phyloP scores from a whole-genome alignment of 2,888 invertebrate genomes.

The Caenorhabditis zanzibari region DNA sequence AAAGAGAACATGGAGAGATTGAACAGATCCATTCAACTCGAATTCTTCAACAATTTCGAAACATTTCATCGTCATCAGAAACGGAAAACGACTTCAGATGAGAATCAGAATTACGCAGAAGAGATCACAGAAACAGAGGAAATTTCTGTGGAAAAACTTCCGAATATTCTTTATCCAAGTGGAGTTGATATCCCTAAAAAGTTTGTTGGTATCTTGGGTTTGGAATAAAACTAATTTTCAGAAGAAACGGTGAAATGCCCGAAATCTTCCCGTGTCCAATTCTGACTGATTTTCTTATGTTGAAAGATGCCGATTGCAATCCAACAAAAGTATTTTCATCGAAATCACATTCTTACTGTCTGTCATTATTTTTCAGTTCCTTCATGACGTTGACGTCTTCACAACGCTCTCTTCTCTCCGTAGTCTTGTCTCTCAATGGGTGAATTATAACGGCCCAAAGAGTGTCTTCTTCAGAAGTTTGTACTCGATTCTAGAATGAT shows the following conservation, averaged over 20 bases:
- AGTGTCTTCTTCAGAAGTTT: slow-evolving; percentile 34
- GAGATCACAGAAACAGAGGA: slow-evolving; percentile 13
- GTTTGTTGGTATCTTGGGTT: background rate
- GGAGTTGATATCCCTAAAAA: slow-evolving; percentile 24
- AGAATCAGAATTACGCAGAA: background rate
- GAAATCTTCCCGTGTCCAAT: slow-evolving; percentile 7
- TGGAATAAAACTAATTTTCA: background rate
- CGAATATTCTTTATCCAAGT: slow-evolving; percentile 5
- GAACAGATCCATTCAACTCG: slow-evolving; percentile 5
- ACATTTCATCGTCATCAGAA: slow-evolving; percentile 50
- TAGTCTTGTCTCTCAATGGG: slow-evolving; percentile 49
- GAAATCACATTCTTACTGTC: background rate
- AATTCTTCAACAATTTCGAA: slow-evolving; percentile 22
- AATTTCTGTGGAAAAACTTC: background rate
- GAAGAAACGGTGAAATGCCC: slow-evolving; percentile 23
- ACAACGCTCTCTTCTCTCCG: slow-evolving; percentile 48
- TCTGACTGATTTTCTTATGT: slow-evolving; percentile 35
- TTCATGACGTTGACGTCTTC: slow-evolving; percentile 46
- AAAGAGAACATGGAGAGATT: background rate
- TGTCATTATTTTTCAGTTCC: slow-evolving; percentile 30
- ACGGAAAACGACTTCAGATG: background rate
- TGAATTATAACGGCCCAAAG: slow-evolving; percentile 17
- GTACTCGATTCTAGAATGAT: background rate
- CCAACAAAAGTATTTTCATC: slow-evolving; percentile 23
- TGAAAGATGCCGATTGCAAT: slow-evolving; percentile 22